Evolutionary conservation across 35 echinoderm and acorn worm genomes (phyloP).

Genomic region (Anneissia japonica): DNA sequence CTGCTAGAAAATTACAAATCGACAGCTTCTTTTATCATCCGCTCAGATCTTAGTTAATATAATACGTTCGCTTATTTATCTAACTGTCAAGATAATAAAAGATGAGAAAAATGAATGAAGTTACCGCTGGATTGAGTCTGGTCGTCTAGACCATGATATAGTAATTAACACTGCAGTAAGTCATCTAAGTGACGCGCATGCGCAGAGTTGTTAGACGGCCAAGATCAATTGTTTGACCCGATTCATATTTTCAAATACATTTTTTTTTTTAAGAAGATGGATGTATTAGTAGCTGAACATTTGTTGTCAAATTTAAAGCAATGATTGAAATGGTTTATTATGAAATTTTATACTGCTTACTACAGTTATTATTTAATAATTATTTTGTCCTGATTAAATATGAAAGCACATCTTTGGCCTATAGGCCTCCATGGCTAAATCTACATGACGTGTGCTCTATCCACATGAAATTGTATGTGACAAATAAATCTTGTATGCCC

Average conservation of each 20-base stretch:
- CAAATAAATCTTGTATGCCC: no score
- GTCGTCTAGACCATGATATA: not conserved
- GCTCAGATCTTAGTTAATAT: not conserved
- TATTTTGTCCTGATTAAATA: no score
- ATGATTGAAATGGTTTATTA: no score
- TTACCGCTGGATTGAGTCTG: not conserved
- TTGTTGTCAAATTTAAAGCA: not conserved
- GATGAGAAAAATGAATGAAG: not conserved
- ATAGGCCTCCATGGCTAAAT: no score
- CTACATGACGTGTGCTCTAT: no score
- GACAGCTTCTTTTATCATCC: not conserved
- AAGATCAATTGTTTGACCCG: not conserved
- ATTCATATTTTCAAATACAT: not conserved
- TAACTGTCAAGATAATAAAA: not conserved
- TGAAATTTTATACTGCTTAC: no score
- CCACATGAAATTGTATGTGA: no score
- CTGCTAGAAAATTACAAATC: not conserved
- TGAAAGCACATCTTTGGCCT: no score
- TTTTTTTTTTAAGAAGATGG: not conserved
- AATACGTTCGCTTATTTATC: not conserved
- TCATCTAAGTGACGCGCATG: not conserved
- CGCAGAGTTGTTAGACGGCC: not conserved
- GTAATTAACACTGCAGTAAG: no score
- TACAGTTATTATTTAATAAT: no score
- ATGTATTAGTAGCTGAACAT: not conserved